Percentiles rank a stretch among this genome's conserved stretches.
Conservation (phyloP, 2,113 vertebrate species). For the Archilochus colubris region DNA sequence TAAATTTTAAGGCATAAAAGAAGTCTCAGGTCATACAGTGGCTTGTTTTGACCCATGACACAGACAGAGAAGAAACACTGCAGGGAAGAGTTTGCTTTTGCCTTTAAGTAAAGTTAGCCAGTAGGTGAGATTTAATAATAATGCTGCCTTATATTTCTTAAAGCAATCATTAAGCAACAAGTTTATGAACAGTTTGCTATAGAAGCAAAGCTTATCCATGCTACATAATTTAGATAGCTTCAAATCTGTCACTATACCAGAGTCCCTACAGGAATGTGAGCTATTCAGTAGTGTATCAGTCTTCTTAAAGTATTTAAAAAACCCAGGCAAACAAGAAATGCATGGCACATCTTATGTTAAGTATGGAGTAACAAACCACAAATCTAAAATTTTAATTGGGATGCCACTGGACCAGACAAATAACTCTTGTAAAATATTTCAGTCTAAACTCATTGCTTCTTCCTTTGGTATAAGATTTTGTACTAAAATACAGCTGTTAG, state of each 20-base stretch:
- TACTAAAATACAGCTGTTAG: neutral
- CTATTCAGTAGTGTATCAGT: neutral
- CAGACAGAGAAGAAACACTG: neutral
- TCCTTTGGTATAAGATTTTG: neutral
- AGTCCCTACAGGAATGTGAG: neutral
- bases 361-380: neutral
- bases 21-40: neutral
- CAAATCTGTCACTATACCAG: neutral
- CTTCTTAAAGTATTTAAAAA: neutral
- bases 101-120: neutral
- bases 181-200: neutral
- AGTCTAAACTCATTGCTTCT: neutral
- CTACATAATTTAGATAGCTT: accelerated
- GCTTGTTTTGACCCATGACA: neutral
- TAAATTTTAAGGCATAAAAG: slow-evolving; percentile 29
- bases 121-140: neutral
- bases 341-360: accelerated
- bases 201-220: neutral
- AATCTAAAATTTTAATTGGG: neutral
- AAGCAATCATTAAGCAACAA: neutral
- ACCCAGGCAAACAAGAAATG: neutral
- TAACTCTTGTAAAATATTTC: neutral
- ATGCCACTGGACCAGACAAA: neutral
- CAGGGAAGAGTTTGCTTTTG: neutral
- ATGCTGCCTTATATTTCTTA: neutral